Conservation (phyloP, 1,140 invertebrate species). For the Achroia grisella region DNA sequence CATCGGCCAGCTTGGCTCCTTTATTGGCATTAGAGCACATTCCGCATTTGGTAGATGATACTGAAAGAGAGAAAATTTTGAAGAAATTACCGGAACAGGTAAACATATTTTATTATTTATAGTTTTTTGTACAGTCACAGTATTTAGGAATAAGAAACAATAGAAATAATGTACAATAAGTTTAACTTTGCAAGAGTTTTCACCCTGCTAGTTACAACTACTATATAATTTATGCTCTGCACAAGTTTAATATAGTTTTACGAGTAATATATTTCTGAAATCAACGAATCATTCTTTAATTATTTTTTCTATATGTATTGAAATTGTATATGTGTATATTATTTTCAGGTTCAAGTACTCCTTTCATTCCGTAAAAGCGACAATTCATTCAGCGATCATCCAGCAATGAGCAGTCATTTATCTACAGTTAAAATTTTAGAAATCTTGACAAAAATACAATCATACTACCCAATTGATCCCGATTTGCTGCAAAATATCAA, state of each 20-base stretch:
- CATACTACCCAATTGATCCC: constrained; percentile 75
- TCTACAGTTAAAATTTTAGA: constrained; percentile 75
- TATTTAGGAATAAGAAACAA: too few species aligned
- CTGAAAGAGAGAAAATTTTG: constrained; percentile 59
- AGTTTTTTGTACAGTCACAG: too few species aligned
- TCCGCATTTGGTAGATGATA: constrained; percentile 65
- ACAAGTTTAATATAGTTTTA: too few species aligned
- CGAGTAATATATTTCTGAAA: too few species aligned
- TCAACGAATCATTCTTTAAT: not conserved
- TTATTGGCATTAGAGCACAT: constrained; percentile 68
- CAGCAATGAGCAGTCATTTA: constrained; percentile 74
- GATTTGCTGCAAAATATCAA: constrained; percentile 74
- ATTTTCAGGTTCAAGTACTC: constrained; percentile 75
- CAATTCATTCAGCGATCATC: constrained; percentile 78
- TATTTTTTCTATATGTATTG: not conserved
- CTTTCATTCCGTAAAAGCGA: constrained; percentile 75
- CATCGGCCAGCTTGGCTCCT: constrained; percentile 50
- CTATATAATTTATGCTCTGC: too few species aligned
- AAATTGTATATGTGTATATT: constrained; percentile 4
- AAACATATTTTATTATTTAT: constrained; percentile 4
- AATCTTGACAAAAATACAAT: constrained; percentile 75
- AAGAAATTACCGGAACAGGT: constrained; percentile 73
- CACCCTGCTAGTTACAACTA: too few species aligned
- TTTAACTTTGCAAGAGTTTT: too few species aligned
- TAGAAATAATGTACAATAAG: too few species aligned